Base-by-base conservation (phyloP, 2,888 invertebrate genomes). In the Pristionchus exspectatus region DNA sequence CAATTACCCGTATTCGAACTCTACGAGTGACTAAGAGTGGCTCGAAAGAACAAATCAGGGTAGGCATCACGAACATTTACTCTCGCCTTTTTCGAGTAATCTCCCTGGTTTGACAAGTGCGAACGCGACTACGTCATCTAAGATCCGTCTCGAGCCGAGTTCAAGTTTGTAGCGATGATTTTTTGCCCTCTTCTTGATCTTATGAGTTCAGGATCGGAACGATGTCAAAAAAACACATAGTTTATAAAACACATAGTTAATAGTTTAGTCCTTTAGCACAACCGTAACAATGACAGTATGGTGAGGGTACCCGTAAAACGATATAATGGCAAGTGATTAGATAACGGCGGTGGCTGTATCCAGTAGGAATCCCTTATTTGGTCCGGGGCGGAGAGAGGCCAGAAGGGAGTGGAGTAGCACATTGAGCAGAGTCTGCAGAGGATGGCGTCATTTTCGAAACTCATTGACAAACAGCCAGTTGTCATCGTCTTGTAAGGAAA, bases 341-440 rank as follows among this genome's bases (percentile, higher is more conserved):
- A 59, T 33, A 50, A 59, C 59, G 33, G 33, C 84, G 21, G 21
- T 24, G 1, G 56, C 21, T 16, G 27, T 33, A 69, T 87, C 87
- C 7, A 87, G 24, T 33, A 87, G 18, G 50, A 87, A 87, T 69
- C 87, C 87, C 50, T 69, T 87, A 24, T 66, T 87, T 7, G 87
- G 87, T 14, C 87, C 87, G 87, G 38, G 2, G 66, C 16, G 1
- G 87, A 87, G 69, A 50, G 44, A 2, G 56, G 10, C 50, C 66
- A 69, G 54, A 87, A 69, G 69, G 87, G 87, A 10, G 18, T 10
- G 9, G 66, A 69, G 50, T 87, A 87, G 69, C 87, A 87, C 44
- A 87, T 38, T 2, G 66, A 69, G 27, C 87, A 87, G 38, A 87
- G n/a, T 30, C 74, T 77, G 44, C 12, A 77, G n/a, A 63, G n/a